A percentile compares a stretch with the other conserved stretches of the same genome.
Conservation (phyloP, 2,888 invertebrate species). For the Troilus luridus region DNA sequence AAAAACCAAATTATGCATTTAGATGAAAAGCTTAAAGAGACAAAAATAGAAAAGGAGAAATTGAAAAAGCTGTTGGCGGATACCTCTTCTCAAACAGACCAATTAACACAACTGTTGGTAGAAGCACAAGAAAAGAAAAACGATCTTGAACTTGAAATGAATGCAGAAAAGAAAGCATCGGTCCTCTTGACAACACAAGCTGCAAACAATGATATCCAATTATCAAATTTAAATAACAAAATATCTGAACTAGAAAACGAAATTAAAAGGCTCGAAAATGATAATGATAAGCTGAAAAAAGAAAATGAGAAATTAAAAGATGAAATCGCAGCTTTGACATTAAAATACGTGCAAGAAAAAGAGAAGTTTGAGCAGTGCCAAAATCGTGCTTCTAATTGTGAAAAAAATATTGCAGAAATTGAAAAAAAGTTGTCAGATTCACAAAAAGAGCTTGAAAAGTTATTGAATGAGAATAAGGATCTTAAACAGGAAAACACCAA, state of each 20-base stretch:
- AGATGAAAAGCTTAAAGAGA: background rate
- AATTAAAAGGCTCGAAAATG: background rate
- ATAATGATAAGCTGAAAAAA: slow-evolving; percentile 51
- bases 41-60: background rate
- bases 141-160: slow-evolving; percentile 35
- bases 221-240: background rate
- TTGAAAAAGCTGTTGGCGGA: background rate
- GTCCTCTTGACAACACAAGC: background rate
- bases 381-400: slow-evolving; percentile 21
- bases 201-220: background rate
- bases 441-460: slow-evolving; percentile 42
- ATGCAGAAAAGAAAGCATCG: slow-evolving; percentile 50
- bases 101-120: background rate
- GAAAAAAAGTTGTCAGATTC: background rate
- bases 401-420: slow-evolving; percentile 49
- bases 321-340: slow-evolving; percentile 26
- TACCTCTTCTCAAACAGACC: background rate
- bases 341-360: slow-evolving; percentile 4
- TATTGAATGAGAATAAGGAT: background rate
- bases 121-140: slow-evolving; percentile 48
- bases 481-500: background rate
- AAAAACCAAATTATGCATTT: background rate
- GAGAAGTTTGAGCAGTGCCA: background rate
- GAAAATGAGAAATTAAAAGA: slow-evolving; percentile 56
- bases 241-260: slow-evolving; percentile 13